Percentiles rank a stretch among this genome's conserved stretches.
Conservation (phyloP, 1,140 invertebrate genomes). For the Drosophila lowei region DNA sequence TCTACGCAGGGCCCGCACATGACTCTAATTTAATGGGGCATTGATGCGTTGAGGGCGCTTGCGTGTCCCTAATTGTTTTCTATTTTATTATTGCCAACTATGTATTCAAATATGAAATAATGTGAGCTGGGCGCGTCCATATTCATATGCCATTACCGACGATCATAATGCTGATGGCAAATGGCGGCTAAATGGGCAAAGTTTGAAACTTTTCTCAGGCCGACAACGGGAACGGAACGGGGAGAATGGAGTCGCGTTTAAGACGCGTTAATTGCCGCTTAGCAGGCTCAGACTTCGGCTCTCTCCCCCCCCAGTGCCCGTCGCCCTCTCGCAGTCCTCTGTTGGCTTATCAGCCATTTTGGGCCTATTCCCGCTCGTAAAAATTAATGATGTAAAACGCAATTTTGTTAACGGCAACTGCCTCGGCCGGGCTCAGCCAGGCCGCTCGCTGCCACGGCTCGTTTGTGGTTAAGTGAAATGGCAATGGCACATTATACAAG, state of each 20-base stretch:
- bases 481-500: slow-evolving; percentile 60
- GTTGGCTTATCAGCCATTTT: slow-evolving; percentile 75
- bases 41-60: slow-evolving; percentile 65
- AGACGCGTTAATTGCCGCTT: slow-evolving; percentile 74
- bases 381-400: slow-evolving; percentile 82
- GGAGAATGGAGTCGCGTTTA: slow-evolving; percentile 34
- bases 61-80: slow-evolving; percentile 74
- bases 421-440: slow-evolving; percentile 26
- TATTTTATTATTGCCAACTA: slow-evolving; percentile 65
- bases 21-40: slow-evolving; percentile 62
- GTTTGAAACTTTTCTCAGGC: slow-evolving; percentile 35
- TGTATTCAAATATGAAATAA: slow-evolving; percentile 36
- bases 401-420: slow-evolving; percentile 79
- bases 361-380: slow-evolving; percentile 74
- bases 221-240: background rate
- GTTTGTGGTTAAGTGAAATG: slow-evolving; percentile 81
- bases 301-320: background rate
- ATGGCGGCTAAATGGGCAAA: slow-evolving; percentile 47
- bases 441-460: slow-evolving; percentile 59
- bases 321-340: slow-evolving; percentile 25
- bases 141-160: slow-evolving; percentile 55
- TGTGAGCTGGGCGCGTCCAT: slow-evolving; percentile 15
- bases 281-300: slow-evolving; percentile 33
- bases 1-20: slow-evolving; percentile 39
- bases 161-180: slow-evolving; percentile 50